Percentiles rank a stretch among this genome's conserved stretches.
Conservation (phyloP, 2,113 vertebrate species). For the Excalfactoria chinensis region DNA sequence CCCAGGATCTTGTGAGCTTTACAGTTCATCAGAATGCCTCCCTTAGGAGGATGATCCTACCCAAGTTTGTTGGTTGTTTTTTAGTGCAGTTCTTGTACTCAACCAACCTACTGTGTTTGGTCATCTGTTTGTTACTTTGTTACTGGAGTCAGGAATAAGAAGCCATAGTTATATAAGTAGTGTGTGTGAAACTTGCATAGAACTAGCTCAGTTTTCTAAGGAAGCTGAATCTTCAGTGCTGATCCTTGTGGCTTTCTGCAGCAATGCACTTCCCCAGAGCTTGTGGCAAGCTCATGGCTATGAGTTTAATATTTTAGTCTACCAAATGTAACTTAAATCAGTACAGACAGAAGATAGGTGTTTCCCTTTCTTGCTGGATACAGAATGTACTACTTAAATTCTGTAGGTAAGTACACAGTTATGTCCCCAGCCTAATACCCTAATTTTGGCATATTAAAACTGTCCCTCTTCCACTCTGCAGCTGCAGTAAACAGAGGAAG, state of each 20-base stretch:
- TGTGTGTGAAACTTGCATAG: neutral
- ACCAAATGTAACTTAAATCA: neutral
- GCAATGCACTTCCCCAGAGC: neutral
- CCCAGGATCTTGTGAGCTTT: conserved; percentile 16
- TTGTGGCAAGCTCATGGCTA: neutral
- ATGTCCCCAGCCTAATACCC: neutral
- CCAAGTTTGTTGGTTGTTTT: neutral
- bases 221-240: neutral
- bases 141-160: neutral
- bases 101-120: neutral
- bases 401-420: neutral
- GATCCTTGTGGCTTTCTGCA: neutral
- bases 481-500: neutral
- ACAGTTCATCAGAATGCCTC: neutral
- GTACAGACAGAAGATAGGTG: neutral
- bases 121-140: conserved; percentile 19
- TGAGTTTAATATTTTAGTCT: neutral
- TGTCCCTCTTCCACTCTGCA: neutral
- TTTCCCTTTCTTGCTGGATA: neutral
- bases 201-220: neutral
- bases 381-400: neutral
- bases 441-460: neutral
- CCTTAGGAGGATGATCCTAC: neutral
- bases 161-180: neutral
- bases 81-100: neutral